Evolutionary conservation across 1,140 invertebrate genomes (phyloP), one percentile per base, ranked within the genome.

Genomic region (roundworm (Caenorhabditis elegans)): DNA sequence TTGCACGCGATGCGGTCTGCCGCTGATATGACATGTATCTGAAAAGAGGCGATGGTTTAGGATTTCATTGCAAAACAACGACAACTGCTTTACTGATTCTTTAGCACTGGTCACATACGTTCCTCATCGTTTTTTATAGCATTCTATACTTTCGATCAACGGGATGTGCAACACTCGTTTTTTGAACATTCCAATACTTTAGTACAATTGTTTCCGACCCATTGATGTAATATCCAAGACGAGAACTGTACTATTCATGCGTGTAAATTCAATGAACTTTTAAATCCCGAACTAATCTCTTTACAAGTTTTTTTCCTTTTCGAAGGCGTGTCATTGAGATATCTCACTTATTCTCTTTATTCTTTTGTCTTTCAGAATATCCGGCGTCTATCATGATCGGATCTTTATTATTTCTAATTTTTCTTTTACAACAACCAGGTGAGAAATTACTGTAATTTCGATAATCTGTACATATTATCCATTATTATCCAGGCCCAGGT

Each of bases 11-110:
- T 39, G 60, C 60, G 60, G 60, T 70, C 60, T 34, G 60, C 22
- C 34, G 60, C 17, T 70, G 34, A 70, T 70, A 70, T 70, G 60
- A 70, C 5, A 60, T 60, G 15, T 6, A 24, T 34, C 55, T 60
- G 55, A 34, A 60, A 60, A 15, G 39, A 24, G 13, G n/a, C 2
- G 22, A n/a, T 60, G 34, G 34, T 39, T 70, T 70, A 31, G 60
- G 34, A 70, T 70, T 70, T 70, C 60, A 11, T 39, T 22, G n/a
- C 60, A 70, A 43, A 70, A 70, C 34, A 70, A 70, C 34, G n/a
- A 70, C 60, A 43, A 39, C 19, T 24, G 19, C 60, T 34, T 60
- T 24, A 6, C 26, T 26, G 8, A 26, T 53, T 53, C 51, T 28
- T 34, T 60, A 17, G 60, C 19, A 22, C 24, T 70, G 60, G 60